Conservation (phyloP, 2,888 invertebrate genomes). For the Melinaea marsaeus region DNA sequence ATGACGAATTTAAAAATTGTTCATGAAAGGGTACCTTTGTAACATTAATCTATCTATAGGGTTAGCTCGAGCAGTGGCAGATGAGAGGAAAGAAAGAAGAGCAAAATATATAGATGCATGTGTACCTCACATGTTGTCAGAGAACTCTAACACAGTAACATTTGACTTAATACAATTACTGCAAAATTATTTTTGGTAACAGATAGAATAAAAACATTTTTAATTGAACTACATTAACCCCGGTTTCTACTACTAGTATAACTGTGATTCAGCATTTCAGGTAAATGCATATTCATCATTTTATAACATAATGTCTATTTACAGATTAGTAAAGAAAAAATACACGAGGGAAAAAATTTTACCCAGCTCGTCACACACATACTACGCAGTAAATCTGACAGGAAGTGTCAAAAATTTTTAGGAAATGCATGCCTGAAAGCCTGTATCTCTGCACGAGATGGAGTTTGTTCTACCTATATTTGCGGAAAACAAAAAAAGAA, state of each 20-base stretch:
- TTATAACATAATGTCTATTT: no score
- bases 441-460: slow-evolving; percentile 35
- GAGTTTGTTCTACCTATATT: slow-evolving; percentile 34
- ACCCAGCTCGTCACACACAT: slow-evolving; percentile 29
- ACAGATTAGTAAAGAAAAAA: neutral
- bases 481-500: slow-evolving; percentile 36
- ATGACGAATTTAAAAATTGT: no score
- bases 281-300: no score
- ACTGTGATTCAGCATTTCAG: no score
- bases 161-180: no score
- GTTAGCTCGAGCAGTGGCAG: slow-evolving; percentile 17
- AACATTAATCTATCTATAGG: no score
- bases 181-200: no score
- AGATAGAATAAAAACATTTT: no score
- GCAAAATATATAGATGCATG: slow-evolving; percentile 35
- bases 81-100: slow-evolving; percentile 35
- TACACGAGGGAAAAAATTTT: neutral
- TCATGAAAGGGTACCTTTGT: no score
- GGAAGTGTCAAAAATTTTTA: slow-evolving; percentile 42
- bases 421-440: slow-evolving; percentile 41
- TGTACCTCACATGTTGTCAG: slow-evolving; percentile 20
- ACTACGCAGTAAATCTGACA: slow-evolving; percentile 46
- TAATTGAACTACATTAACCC: no score
- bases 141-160: neutral
- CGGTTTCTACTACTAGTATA: no score